Base-by-base conservation (phyloP, 2,888 invertebrate species). In the Orchesella flavescens region DNA sequence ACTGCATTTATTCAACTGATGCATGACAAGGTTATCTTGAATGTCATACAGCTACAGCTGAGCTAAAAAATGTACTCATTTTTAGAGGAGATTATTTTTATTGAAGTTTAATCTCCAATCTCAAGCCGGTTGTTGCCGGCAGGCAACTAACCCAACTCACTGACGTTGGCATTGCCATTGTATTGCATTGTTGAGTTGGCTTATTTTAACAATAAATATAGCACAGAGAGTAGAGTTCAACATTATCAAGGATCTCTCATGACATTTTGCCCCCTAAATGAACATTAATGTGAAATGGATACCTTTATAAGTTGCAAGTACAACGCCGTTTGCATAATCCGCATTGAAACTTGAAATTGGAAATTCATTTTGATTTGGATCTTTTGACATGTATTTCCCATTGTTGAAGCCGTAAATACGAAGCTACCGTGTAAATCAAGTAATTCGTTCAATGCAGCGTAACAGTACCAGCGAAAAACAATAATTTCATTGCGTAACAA, bases 381-480 rank as follows among this genome's bases (percentile, higher is more conserved):
- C 44, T 19, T 49, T 23, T 73, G 73, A 61, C 73, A 49, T 49
- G 24, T 63, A 73, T 73, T 61, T 61, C 61, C 61, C 61, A 73
- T 73, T 61, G 73, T 61, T 73, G 34, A 19, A 34, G 34, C 34
- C 7, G 3, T 34, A 34, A 34, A 34, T 57, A 10, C n/a, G 19
- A n/a, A 15, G 61, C 73, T 73, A 63, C 73, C 73, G 73, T 73
- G 61, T 73, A 9, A 59, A 73, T 21, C 59, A 73, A 73, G 59
- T 46, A 57, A 53, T 71, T 59, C 59, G 34, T 59, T 57, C 4
- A n/a, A 4, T 55, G 55, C 55, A n/a, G 55, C n/a, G 55, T 55
- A 55, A n/a, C n/a, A n/a, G 17, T n/a, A 57, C 57, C 57, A 17
- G 2, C 1, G 10, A 57, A 57, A 17, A 57, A 57, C 57, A 46